A percentile compares a stretch with the other conserved stretches of the same genome.
These are phyloP conservation scores for Pemphredon lugubris DNA, from an alignment of 2,888 invertebrate species.

Conservation along the genomic window DNA sequence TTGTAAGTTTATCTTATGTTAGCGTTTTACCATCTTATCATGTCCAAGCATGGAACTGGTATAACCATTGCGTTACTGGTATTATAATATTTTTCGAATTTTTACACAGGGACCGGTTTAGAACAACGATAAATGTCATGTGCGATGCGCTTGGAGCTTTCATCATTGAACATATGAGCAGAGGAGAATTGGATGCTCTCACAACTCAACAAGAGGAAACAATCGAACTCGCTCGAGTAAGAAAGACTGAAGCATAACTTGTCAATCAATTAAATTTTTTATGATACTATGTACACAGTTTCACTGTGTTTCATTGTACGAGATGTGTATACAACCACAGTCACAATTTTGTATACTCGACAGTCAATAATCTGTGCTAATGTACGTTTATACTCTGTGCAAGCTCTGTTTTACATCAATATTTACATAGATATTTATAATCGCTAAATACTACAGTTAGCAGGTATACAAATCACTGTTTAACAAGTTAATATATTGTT, in stretches of 20 bases:
- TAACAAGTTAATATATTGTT: not conserved
- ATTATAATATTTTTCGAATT: too few species aligned
- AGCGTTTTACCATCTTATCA: not conserved
- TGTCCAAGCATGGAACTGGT: too few species aligned
- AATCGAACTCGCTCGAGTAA: conserved; percentile 71
- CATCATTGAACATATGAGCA: conserved; percentile 92
- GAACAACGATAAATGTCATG: conserved; percentile 95
- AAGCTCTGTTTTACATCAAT: conserved; percentile 23
- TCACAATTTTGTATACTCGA: conserved; percentile 25
- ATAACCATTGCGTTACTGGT: too few species aligned
- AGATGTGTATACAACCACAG: conserved; percentile 11
- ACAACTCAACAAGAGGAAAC: conserved; percentile 65
- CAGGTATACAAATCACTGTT: not conserved
- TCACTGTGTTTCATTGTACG: conserved; percentile 22
- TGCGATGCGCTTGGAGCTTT: conserved; percentile 97
- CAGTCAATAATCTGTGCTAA: conserved; percentile 38
- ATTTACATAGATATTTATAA: conserved; percentile 17
- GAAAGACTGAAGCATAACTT: conserved; percentile 64
- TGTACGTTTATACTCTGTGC: conserved; percentile 33
- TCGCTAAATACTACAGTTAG: conserved; percentile 17
- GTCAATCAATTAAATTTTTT: conserved; percentile 20
- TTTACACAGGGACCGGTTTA: conserved; percentile 88
- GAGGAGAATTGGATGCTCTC: conserved; percentile 84
- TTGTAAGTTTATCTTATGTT: conserved; percentile 86
- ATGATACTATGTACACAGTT: conserved; percentile 31